Base-by-base conservation (phyloP, 2,797 vertebrate species). In the Danio aesculapii region DNA sequence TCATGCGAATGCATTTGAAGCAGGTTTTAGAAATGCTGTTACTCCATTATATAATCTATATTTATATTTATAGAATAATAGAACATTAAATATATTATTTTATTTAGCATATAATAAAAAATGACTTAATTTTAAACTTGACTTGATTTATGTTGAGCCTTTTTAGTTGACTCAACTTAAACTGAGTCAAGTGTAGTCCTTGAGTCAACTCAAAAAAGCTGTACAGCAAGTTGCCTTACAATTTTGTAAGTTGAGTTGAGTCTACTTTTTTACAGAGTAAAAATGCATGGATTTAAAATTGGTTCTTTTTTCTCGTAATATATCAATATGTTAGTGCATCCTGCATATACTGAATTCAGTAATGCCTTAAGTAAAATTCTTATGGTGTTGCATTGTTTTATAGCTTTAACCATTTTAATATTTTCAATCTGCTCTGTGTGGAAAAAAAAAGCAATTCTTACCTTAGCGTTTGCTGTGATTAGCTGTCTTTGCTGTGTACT, bases 401-500 rank as follows among this genome's bases (percentile, higher is more conserved):
- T 30, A 30, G 30, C 19, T 11, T 53, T 41, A 43, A 43, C 10
- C 0, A 62, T 41, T n/a, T 43, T 0, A 41, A 9, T 43, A 59
- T 30, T 59, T 59, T 30, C 19, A 39, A 3, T 43, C 14, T 21
- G 5, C 30, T 62, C 3, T 16, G 4, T 61, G 58, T 39, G 30
- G 1, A 17, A 73, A 16, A 21, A 10, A 39, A 61, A 6, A 43
- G 8, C 21, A 0, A 50, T 68, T 64, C 84, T 83, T 86, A 86
- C 84, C 84, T 76, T 53, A 19, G 39, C 6, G 55, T 52, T 79
- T 69, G 21, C 17, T 70, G 69, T 72, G 43, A 46, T 41, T 53
- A 17, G 53, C 57, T 69, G 49, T 55, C 49, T 63, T 50, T 46
- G 44, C 39, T 61, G 30, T 64, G 30, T 47, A 9, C 58, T 58